phyloP scores from a whole-genome alignment of 2,113 vertebrate species.

The Laticauda laticaudata region DNA sequence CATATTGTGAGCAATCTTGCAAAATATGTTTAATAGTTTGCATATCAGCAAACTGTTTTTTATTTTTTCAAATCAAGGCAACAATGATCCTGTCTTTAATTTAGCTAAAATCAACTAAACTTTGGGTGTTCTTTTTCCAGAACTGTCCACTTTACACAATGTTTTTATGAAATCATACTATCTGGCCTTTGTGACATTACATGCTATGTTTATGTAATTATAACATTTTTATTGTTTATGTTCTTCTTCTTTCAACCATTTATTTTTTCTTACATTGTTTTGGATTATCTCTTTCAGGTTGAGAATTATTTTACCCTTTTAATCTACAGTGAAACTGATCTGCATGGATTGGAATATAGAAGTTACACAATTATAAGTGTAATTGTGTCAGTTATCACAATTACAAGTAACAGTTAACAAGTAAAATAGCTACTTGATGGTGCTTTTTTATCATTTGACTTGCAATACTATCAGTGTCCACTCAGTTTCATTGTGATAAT shows the following conservation, averaged over 20 bases:
- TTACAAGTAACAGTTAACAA: neutral
- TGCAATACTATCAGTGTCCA: neutral
- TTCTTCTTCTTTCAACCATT: neutral
- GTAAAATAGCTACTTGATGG: neutral
- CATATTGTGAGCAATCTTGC: too few species aligned
- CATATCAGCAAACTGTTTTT: neutral
- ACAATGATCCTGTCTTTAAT: neutral
- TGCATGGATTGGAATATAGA: neutral
- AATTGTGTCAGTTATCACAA: too few species aligned
- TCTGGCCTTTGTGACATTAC: neutral
- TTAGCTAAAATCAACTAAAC: neutral
- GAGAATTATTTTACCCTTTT: neutral
- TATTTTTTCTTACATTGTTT: neutral
- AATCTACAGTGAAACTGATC: neutral
- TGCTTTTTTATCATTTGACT: slow-evolving; percentile 2
- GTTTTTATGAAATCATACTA: neutral
- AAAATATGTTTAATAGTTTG: too few species aligned
- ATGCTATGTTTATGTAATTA: neutral
- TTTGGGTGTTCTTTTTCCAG: neutral
- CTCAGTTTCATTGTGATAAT: neutral
- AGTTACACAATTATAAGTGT: neutral
- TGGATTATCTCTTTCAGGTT: neutral
- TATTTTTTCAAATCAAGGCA: neutral
- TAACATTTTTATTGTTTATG: neutral
- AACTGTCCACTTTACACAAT: neutral